Percentiles rank a stretch among this genome's conserved stretches.
phyloP scores from a whole-genome alignment of 2,797 vertebrate genomes.

The Manis javanica region DNA sequence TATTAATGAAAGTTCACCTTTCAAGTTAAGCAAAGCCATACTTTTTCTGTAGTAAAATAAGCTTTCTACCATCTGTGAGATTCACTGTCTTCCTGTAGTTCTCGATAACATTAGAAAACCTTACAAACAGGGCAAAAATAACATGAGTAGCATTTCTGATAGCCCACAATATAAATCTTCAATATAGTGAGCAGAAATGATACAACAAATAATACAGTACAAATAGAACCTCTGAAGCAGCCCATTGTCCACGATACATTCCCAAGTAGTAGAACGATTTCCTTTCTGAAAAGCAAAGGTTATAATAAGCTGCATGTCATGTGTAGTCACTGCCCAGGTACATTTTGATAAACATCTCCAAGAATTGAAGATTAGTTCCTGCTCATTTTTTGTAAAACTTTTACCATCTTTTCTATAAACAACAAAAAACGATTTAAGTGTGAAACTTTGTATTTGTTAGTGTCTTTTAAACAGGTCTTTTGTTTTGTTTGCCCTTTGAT shows the following conservation, averaged over 20 bases:
- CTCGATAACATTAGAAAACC: conserved; percentile 69
- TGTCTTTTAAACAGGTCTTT: conserved; percentile 10
- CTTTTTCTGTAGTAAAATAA: conserved; percentile 65
- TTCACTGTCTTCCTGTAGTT: conserved; percentile 41
- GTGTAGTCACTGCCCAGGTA: not conserved
- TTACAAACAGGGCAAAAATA: conserved; percentile 55
- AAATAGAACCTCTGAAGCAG: not conserved
- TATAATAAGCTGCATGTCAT: not conserved
- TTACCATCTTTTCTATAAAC: conserved; percentile 3
- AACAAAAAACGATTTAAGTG: conserved; percentile 34
- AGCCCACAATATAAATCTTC: conserved; percentile 44
- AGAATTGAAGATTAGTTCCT: not conserved
- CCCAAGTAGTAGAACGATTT: not conserved
- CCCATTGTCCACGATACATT: not conserved
- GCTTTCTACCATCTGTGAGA: conserved; percentile 64
- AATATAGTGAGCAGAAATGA: conserved; percentile 28
- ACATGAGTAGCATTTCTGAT: conserved; percentile 49
- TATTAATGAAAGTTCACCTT: conserved; percentile 75
- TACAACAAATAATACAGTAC: no score
- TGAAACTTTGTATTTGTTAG: not conserved
- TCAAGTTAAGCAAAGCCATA: conserved; percentile 68
- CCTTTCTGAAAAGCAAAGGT: not conserved
- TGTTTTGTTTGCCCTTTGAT: conserved; percentile 35
- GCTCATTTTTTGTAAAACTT: conserved; percentile 46
- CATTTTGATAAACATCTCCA: not conserved